Percentiles rank a stretch among this genome's conserved stretches.
Conservation (phyloP, 2,888 invertebrate genomes). For the Quadroppia sp. region DNA sequence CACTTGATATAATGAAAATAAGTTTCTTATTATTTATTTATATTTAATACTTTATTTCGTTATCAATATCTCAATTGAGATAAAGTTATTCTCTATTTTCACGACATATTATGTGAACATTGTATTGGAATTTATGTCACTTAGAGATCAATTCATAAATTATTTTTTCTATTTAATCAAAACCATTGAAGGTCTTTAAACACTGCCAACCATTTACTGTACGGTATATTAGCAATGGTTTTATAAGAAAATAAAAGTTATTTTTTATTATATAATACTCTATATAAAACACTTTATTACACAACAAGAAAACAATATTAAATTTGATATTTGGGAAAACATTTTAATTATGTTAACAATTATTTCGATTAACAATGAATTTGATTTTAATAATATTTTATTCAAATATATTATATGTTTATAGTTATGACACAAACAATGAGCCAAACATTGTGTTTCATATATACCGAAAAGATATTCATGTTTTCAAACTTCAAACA, state of each 20-base stretch:
- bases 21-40: too few relatives aligned
- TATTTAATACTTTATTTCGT: background rate
- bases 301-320: too few relatives aligned
- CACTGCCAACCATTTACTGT: too few relatives aligned
- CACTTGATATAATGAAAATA: too few relatives aligned
- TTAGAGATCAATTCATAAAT: background rate
- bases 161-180: background rate
- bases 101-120: background rate
- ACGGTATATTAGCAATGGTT: too few relatives aligned
- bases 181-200: background rate
- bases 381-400: background rate
- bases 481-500: background rate
- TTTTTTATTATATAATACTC: background rate
- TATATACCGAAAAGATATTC: background rate
- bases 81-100: background rate
- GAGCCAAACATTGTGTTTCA: constrained; percentile 8
- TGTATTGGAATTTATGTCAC: background rate
- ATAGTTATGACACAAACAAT: background rate
- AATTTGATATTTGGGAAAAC: background rate
- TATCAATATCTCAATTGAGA: background rate
- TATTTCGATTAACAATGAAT: background rate
- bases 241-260: background rate
- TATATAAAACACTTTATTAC: too few relatives aligned
- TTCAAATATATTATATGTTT: background rate
- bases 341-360: background rate